Evolutionary conservation across 2,113 vertebrate genomes (phyloP).

Genomic region (Egretta garzetta): DNA sequence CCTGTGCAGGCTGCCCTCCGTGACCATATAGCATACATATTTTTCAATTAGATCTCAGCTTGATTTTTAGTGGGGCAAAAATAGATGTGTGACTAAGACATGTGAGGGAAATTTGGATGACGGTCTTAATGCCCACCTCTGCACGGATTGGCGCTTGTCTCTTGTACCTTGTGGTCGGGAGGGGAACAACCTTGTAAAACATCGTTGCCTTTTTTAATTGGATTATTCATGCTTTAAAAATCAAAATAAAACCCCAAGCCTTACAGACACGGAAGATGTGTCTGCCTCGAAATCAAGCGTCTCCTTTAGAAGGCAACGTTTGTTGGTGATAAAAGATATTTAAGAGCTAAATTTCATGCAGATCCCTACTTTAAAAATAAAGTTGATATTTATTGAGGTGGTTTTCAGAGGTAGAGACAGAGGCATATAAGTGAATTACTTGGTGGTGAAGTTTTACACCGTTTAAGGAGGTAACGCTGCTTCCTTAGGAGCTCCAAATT

Average conservation of each 20-base stretch:
- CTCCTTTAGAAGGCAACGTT: neutral
- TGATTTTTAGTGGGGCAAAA: neutral
- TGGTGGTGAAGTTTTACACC: neutral
- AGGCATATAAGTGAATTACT: neutral
- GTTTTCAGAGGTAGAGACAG: neutral
- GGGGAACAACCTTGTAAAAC: neutral
- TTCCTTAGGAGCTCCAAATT: neutral
- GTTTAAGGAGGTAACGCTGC: rapidly evolving
- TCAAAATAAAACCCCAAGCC: neutral
- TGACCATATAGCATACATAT: neutral
- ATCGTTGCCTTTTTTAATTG: neutral
- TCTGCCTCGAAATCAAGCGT: neutral
- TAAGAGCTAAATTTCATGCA: neutral
- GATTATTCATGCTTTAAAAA: neutral
- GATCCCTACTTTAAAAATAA: neutral
- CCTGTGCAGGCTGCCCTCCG: neutral
- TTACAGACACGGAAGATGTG: neutral
- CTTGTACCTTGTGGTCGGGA: too few species aligned
- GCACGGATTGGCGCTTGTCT: neutral
- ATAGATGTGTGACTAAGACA: neutral
- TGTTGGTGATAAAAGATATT: neutral
- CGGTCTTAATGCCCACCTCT: neutral
- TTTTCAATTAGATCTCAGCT: neutral
- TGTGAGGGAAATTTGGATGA: neutral
- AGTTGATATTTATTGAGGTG: neutral